A percentile compares a stretch with the other conserved stretches of the same genome.
Conservation (phyloP, 2,888 invertebrate species). For the Myopa tessellatipennis region DNA sequence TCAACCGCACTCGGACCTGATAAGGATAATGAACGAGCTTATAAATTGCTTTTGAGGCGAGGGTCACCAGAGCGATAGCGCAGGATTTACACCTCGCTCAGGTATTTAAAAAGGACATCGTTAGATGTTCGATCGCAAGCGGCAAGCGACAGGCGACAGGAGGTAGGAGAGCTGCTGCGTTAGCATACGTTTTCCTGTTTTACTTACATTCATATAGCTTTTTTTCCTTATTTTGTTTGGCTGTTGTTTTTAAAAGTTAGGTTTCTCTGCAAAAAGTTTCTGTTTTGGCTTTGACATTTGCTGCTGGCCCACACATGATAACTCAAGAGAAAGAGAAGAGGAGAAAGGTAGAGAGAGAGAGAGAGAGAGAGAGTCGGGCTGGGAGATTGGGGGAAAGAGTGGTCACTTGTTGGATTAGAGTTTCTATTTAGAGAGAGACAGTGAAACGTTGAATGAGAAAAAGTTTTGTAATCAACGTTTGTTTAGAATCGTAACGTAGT, state of each 20-base stretch:
- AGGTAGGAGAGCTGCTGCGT: background rate
- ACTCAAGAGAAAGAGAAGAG: background rate
- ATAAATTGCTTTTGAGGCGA: constrained; percentile 54
- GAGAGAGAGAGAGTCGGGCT: background rate
- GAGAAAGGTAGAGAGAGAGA: background rate
- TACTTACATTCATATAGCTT: background rate
- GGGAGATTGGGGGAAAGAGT: no score
- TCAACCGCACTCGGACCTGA: constrained; percentile 10
- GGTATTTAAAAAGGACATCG: constrained; percentile 20
- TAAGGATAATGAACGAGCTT: constrained; percentile 39
- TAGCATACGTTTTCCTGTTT: background rate
- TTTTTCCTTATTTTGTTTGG: background rate
- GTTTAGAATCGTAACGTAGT: constrained; percentile 21
- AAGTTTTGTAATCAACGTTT: constrained; percentile 27
- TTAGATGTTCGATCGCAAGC: background rate
- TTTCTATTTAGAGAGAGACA: background rate
- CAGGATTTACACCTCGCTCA: constrained; percentile 4
- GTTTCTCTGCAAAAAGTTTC: background rate
- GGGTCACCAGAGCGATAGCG: constrained; percentile 50
- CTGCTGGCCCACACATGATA: background rate
- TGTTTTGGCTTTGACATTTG: constrained; percentile 12
- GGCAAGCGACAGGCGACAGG: background rate
- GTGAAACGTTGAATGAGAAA: background rate
- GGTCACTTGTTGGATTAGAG: no score
- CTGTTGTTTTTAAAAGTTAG: background rate